Evolutionary conservation across 2,797 vertebrate species (phyloP).

Genomic region (Acestrorhynchus altus): DNA sequence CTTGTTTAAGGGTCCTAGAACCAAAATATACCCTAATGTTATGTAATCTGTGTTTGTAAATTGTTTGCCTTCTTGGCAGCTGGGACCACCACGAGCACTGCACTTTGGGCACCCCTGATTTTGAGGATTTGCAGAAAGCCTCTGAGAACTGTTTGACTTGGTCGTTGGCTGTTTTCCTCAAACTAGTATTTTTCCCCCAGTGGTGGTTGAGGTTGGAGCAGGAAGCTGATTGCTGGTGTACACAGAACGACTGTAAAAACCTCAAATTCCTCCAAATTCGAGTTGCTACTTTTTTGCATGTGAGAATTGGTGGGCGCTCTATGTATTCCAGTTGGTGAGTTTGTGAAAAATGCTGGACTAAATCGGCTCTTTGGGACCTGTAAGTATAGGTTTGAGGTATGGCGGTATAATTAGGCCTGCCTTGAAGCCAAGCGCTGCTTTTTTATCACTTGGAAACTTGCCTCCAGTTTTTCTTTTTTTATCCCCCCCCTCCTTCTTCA

Average conservation of each 20-base stretch:
- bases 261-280: conserved; percentile 49
- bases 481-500: conserved; percentile 19
- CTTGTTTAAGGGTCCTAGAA: too few species aligned
- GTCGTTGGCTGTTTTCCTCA: neutral
- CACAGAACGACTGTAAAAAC: conserved; percentile 44
- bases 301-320: conserved; percentile 25
- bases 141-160: neutral
- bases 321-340: conserved; percentile 40
- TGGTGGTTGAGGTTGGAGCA: conserved; percentile 2
- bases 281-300: conserved; percentile 35
- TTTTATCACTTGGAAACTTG: conserved; percentile 62
- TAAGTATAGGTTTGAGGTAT: conserved; percentile 67
- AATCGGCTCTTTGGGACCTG: conserved; percentile 41
- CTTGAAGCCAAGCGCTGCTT: conserved; percentile 55
- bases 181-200: conserved; percentile 4
- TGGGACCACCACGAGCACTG: too few species aligned
- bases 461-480: conserved; percentile 25
- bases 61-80: too few species aligned
- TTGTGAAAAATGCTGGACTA: conserved; percentile 29
- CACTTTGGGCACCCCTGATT: too few species aligned
- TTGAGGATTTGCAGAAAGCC: neutral
- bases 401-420: conserved; percentile 68
- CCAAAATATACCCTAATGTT: too few species aligned
- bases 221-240: conserved; percentile 31
- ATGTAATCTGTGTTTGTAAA: too few species aligned